Evolutionary conservation across 2,113 vertebrate genomes (phyloP), one percentile per base, ranked within the genome.

Genomic region (Sylvietta virens): DNA sequence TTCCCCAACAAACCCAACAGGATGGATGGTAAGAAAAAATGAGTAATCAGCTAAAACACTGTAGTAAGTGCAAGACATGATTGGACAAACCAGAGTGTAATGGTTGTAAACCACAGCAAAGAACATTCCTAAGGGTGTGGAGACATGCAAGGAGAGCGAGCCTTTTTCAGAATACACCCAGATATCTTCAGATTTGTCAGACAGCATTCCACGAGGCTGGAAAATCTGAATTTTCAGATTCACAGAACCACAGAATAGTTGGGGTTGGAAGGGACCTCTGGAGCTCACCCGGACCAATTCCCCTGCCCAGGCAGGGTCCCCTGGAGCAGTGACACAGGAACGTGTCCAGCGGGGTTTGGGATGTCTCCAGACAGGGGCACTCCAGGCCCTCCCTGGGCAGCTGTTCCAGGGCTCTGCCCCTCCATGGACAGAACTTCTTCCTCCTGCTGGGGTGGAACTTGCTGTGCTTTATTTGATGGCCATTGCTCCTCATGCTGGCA

Each of bases 141-240:
- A 31, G 21, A 20, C 2, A 0, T 3, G 0, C 11, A 54, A 54
- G 20, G 4, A 42, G 23, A 54, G 15, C 3, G 37, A n/a, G 4
- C 4, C 22, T 5, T 19, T 37, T 48, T 14, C 21, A 72, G 19
- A 82, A 62, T 6, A 82, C 3, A 44, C 9, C 0, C 67, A 77
- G 24, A 7, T n/a, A 5, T 40, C 61, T 44, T 61, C 15, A 69
- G 22, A 19, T 56, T 57, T 51, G 7, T 37, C 31, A 53, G 21
- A 1, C 24, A 61, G n/a, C 24, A 39, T 37, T 35, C 3, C 1
- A 62, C 0, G 1, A 50, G 19, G 17, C 7, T 26, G 21, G 21
- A 81, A 73, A 51, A 4, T 5, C 14, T 40, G 13, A 51, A 22
- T 24, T 50, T 28, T 16, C 39, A 54, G 30, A 61, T 57, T 33